Evolutionary conservation across 2,113 vertebrate genomes (phyloP), one percentile per base, ranked within the genome.

Genomic region (Mus spicilegus): DNA sequence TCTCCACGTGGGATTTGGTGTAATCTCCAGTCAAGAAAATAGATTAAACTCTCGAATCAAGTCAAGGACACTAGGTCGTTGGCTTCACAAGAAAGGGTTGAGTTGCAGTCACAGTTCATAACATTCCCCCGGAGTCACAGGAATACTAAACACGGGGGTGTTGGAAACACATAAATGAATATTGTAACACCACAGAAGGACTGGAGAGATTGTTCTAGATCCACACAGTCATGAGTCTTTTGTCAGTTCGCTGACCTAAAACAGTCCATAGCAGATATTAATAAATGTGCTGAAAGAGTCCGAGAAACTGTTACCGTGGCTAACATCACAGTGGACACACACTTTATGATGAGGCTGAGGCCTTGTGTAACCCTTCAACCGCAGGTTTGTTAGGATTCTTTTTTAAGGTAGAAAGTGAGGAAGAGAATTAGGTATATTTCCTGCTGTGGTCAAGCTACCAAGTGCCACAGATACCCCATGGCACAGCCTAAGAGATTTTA

Each of bases 341-440:
- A 49, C 17, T 84, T 65, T 65, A 42, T 67, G 65, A 51, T 14
- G 39, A 30, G 1, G 0, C 28, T 84, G 85, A 61, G 9, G 67
- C 30, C 3, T 63, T 75, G 58, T 17, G 56, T n/a, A 73, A 46
- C n/a, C 63, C 51, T 86, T 39, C 0, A 1, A 69, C 63, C 14
- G 1, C 65, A 11, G 28, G 14, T 78, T 76, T 49, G 87, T 51
- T 89, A 63, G 17, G 80, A 61, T 88, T 36, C 46, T 87, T 51
- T 24, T 24, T 78, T 87, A 91, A 91, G 65, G 36, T 54, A 28
- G 56, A 84, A 96, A 77, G 24, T 14, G 13, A 95, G 63, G 36
- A 93, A 89, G 11, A 89, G 61, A 92, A 93, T 94, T 56, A 85
- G n/a, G 22, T 77, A 63, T 87, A 39, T 77, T 84, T 88, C 28